These are phyloP conservation scores for Aphis craccivora DNA, from an alignment of 1,140 invertebrate genomes.

Conservation along the genomic window DNA sequence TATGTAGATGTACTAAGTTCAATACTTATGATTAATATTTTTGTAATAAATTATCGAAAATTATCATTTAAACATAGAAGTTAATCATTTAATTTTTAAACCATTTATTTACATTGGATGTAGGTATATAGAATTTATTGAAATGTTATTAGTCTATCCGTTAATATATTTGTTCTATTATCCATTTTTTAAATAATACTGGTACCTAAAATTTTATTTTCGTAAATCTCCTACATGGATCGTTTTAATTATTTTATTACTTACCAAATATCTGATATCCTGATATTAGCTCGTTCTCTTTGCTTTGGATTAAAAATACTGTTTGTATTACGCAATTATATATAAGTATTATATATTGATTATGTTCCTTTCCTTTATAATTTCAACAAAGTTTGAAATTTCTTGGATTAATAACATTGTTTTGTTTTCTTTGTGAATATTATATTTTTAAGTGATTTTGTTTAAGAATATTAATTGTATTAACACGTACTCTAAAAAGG, in stretches of 20 bases:
- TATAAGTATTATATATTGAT: neutral
- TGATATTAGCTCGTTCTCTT: neutral
- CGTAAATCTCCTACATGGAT: neutral
- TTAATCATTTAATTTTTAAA: neutral
- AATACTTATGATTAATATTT: neutral
- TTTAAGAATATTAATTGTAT: neutral
- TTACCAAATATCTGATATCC: neutral
- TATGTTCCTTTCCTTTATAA: neutral
- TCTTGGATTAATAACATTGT: neutral
- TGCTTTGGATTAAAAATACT: neutral
- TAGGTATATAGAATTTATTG: too few species aligned
- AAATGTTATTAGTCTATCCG: too few species aligned
- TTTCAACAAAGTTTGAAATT: neutral
- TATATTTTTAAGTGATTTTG: constrained; percentile 16
- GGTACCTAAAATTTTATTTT: neutral
- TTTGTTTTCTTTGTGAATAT: constrained; percentile 5
- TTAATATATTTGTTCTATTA: neutral
- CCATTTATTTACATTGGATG: neutral
- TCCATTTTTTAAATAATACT: neutral
- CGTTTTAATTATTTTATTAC: neutral
- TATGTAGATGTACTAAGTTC: too few species aligned
- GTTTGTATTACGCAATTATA: neutral
- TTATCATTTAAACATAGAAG: neutral
- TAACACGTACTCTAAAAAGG: neutral
- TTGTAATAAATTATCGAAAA: neutral